Conservation (phyloP, 2,888 invertebrate species). For the Nysson spinosus region DNA sequence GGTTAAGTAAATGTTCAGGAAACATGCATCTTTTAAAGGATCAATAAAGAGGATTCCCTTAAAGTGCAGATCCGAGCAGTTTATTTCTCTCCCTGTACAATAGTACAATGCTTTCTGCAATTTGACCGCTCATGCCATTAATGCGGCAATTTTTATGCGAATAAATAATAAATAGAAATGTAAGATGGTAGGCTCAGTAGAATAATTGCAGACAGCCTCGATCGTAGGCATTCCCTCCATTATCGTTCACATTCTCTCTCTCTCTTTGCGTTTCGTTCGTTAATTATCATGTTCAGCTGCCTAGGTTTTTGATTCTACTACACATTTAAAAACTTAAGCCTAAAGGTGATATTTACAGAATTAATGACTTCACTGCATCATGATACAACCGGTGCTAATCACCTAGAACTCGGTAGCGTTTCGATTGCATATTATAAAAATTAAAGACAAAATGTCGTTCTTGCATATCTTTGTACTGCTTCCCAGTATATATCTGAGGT, state of each 20-base stretch:
- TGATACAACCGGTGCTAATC: conserved; percentile 57
- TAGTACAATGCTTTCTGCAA: conserved; percentile 69
- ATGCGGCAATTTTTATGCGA: conserved; percentile 68
- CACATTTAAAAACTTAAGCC: conserved; percentile 59
- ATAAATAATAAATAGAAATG: conserved; percentile 75
- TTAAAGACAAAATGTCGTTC: conserved; percentile 70
- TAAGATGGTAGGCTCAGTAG: conserved; percentile 61
- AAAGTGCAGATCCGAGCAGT: conserved; percentile 60
- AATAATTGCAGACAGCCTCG: conserved; percentile 50
- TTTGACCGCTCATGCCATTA: conserved; percentile 65
- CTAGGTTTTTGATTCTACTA: conserved; percentile 54
- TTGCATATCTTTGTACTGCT: conserved; percentile 73
- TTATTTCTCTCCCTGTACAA: conserved; percentile 71
- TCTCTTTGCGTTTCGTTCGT: too few species aligned
- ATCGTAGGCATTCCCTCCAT: conserved; percentile 36
- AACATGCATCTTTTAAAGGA: neutral
- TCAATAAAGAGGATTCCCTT: conserved; percentile 26
- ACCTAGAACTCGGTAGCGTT: conserved; percentile 55
- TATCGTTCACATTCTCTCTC: conserved; percentile 24
- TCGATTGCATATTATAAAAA: conserved; percentile 66
- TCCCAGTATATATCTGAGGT: conserved; percentile 63
- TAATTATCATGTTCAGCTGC: too few species aligned
- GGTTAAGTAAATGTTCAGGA: too few species aligned
- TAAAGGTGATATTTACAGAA: conserved; percentile 67
- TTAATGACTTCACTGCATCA: conserved; percentile 51